Evolutionary conservation across 2,113 vertebrate genomes (phyloP).

Genomic region (Oryzias melastigma): DNA sequence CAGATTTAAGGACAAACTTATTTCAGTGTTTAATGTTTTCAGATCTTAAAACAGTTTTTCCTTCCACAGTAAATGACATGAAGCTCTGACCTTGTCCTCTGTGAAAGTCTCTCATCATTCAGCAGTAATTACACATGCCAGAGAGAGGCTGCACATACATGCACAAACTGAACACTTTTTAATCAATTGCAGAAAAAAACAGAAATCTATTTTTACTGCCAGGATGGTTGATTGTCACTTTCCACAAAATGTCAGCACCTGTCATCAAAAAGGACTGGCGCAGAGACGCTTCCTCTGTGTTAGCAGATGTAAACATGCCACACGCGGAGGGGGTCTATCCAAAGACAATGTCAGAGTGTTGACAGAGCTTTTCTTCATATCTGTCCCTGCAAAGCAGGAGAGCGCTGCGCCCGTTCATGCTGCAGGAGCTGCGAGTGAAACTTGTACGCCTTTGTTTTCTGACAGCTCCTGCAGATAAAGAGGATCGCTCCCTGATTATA

Average conservation of each 20-base stretch:
- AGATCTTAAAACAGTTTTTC: too few species aligned
- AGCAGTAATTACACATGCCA: slow-evolving; percentile 45
- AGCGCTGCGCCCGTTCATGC: slow-evolving; percentile 32
- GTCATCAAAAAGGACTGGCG: slow-evolving; percentile 47
- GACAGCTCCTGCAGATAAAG: slow-evolving; percentile 51
- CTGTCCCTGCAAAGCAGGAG: slow-evolving; percentile 29
- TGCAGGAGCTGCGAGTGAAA: slow-evolving; percentile 31
- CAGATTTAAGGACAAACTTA: slow-evolving; percentile 5
- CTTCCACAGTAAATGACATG: neutral
- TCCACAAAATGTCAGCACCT: slow-evolving; percentile 37
- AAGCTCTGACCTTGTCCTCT: slow-evolving; percentile 57
- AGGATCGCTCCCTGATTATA: slow-evolving; percentile 49
- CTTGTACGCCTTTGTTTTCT: slow-evolving; percentile 55
- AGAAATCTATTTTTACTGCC: slow-evolving; percentile 56
- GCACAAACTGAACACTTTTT: slow-evolving; percentile 19
- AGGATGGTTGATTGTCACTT: slow-evolving; percentile 46
- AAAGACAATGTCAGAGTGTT: slow-evolving; percentile 42
- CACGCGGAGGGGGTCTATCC: slow-evolving; percentile 40
- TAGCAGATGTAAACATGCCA: slow-evolving; percentile 48
- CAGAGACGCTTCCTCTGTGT: slow-evolving; percentile 26
- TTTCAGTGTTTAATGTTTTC: too few species aligned
- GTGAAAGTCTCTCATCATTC: slow-evolving; percentile 27
- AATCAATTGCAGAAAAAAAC: slow-evolving; percentile 51
- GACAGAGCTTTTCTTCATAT: slow-evolving; percentile 52
- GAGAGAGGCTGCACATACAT: neutral